phyloP scores from a whole-genome alignment of 2,797 vertebrate species.

The Clarias pachynema region DNA sequence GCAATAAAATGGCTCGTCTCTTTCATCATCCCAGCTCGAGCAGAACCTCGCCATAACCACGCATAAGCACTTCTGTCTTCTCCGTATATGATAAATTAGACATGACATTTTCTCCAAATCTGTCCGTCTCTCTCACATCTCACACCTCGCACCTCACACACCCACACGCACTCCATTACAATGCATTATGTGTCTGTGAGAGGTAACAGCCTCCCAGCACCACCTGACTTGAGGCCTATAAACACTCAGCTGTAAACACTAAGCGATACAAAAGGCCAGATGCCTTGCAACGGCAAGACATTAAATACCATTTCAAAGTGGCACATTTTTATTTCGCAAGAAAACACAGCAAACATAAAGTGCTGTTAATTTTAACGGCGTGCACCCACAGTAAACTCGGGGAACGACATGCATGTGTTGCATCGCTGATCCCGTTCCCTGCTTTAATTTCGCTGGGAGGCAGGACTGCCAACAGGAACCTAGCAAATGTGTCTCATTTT shows the following conservation, averaged over 20 bases:
- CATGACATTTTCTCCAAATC: conserved; percentile 70
- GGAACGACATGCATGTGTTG: conserved; percentile 46
- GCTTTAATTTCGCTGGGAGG: conserved; percentile 43
- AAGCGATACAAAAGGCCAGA: conserved; percentile 75
- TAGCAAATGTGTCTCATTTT: conserved; percentile 47
- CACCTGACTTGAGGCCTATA: conserved; percentile 66
- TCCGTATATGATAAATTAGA: conserved; percentile 78
- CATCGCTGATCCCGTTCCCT: conserved; percentile 55
- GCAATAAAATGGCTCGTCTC: conserved; percentile 56
- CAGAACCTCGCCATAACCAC: conserved; percentile 66
- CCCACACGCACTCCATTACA: conserved; percentile 59
- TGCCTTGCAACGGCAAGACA: conserved; percentile 78
- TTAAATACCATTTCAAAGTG: conserved; percentile 81
- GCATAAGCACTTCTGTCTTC: conserved; percentile 73
- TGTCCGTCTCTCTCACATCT: conserved; percentile 15
- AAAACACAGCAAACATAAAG: conserved; percentile 74
- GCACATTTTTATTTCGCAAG: conserved; percentile 72
- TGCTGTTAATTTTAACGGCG: conserved; percentile 72
- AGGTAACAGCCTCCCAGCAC: conserved; percentile 14
- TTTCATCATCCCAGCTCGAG: conserved; percentile 48
- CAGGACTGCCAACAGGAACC: conserved; percentile 62
- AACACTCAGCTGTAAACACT: conserved; percentile 75
- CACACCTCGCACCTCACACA: conserved; percentile 1
- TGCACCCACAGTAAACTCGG: conserved; percentile 58
- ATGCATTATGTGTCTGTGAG: conserved; percentile 33